A percentile compares a stretch with the other conserved stretches of the same genome.
Evolutionary conservation across 2,797 vertebrate genomes (phyloP).

Genomic region (Mus minutoides): DNA sequence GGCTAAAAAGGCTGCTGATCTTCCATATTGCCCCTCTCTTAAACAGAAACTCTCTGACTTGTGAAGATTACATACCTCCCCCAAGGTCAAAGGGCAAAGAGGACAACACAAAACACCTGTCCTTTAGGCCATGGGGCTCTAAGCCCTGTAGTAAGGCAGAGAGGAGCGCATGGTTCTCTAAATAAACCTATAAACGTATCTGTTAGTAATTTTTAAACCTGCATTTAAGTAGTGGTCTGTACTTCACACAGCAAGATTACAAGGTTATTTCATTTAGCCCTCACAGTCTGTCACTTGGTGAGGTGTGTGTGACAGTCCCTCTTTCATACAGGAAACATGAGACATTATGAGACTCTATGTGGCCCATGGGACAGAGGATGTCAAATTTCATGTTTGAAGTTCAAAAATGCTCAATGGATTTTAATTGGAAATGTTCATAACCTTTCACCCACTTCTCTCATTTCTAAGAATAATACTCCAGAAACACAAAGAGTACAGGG

Average conservation of each 20-base stretch:
- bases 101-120: background rate
- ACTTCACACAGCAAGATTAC: background rate
- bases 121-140: background rate
- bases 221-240: background rate
- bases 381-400: conserved; percentile 31
- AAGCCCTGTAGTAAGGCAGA: background rate
- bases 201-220: background rate
- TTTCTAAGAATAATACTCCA: background rate
- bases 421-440: background rate
- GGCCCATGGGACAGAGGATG: background rate
- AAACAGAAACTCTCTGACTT: background rate
- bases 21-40: background rate
- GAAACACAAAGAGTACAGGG: background rate
- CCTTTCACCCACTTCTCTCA: conserved; percentile 28
- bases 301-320: background rate
- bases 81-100: conserved; percentile 26
- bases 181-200: conserved; percentile 17
- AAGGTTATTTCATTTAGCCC: conserved; percentile 16
- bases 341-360: background rate
- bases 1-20: background rate
- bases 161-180: background rate
- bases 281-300: background rate
- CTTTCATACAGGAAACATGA: background rate
- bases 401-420: background rate
- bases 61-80: background rate